A percentile compares a stretch with the other conserved stretches of the same genome.
Evolutionary conservation across 2,113 vertebrate species (phyloP).

Genomic region (Plotosus lineatus): DNA sequence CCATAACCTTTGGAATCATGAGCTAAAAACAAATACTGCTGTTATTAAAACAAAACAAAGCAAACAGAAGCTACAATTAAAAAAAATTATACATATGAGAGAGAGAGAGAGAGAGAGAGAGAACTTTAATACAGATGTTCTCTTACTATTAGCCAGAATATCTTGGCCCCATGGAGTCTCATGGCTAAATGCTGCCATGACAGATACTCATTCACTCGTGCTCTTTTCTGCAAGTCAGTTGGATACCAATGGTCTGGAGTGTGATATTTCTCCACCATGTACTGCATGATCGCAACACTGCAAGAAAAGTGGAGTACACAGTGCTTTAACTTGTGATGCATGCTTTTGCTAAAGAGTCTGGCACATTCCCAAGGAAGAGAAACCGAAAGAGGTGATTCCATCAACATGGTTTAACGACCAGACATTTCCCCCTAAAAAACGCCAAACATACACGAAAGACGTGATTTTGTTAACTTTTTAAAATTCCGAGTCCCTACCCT

Average conservation of each 20-base stretch:
- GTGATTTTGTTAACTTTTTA: not conserved
- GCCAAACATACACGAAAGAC: not conserved
- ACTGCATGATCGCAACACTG: conserved; percentile 74
- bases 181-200: conserved; percentile 75
- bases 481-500: not conserved
- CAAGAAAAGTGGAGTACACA: not conserved
- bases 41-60: not conserved
- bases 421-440: not conserved
- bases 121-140: not conserved
- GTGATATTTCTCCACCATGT: conserved; percentile 65
- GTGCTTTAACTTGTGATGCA: not conserved
- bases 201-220: conserved; percentile 71
- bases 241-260: conserved; percentile 76
- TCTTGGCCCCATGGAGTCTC: conserved; percentile 66
- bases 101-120: too few species aligned
- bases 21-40: conserved; percentile 34
- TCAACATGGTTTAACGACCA: not conserved
- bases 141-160: conserved; percentile 75
- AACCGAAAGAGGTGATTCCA: not conserved
- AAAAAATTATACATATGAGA: too few species aligned
- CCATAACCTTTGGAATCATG: conserved; percentile 64
- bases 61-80: not conserved
- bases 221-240: conserved; percentile 68
- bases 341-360: not conserved
- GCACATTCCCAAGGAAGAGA: not conserved